Percentiles rank a stretch among this genome's conserved stretches.
Evolutionary conservation across 2,113 vertebrate genomes (phyloP).

Genomic region (Lichenostomus cassidix): DNA sequence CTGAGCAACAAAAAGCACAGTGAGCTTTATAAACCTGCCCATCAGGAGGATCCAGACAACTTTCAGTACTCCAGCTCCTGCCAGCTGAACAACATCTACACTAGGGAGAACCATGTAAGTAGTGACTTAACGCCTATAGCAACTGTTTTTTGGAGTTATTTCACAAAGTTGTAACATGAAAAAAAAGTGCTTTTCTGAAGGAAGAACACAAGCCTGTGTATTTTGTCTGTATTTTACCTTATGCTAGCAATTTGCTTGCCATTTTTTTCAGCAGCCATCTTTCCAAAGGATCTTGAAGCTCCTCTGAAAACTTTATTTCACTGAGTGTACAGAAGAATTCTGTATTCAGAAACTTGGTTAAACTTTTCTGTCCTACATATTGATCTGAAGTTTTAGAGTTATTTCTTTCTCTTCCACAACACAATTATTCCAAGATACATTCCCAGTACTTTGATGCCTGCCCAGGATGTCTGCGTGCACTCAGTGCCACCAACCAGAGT

Average conservation of each 20-base stretch:
- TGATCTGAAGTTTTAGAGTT: not conserved
- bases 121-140: not conserved
- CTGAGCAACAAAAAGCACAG: rapidly evolving
- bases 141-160: too few relatives aligned
- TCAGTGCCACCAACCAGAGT: not conserved
- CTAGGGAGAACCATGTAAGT: not conserved
- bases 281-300: not conserved
- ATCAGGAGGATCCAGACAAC: not conserved
- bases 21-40: not conserved
- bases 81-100: not conserved
- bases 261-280: not conserved
- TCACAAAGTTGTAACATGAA: not conserved
- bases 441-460: not conserved
- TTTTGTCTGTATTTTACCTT: not conserved
- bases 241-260: not conserved
- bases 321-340: not conserved
- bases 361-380: not conserved
- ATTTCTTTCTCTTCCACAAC: not conserved
- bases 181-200: not conserved
- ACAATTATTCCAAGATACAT: not conserved
- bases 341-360: not conserved
- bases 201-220: not conserved
- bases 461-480: not conserved
- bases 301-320: not conserved
- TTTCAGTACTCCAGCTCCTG: not conserved